Percentiles rank a stretch among this genome's conserved stretches.
Evolutionary conservation across 1,140 invertebrate genomes (phyloP).

Genomic region (Helicoverpa armigera): DNA sequence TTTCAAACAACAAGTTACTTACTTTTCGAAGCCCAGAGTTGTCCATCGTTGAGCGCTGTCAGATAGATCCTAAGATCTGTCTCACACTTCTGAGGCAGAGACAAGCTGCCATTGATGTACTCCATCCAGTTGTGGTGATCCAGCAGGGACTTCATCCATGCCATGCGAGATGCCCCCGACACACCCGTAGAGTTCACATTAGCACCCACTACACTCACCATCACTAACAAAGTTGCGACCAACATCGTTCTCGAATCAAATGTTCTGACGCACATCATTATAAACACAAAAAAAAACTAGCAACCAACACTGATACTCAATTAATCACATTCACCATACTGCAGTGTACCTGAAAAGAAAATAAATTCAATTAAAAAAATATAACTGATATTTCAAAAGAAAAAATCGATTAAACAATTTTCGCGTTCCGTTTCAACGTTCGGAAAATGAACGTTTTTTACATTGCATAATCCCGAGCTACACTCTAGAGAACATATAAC

Average conservation of each 20-base stretch:
- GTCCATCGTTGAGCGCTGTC: slow-evolving; percentile 86
- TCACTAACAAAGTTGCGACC: slow-evolving; percentile 69
- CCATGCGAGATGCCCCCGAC: slow-evolving; percentile 79
- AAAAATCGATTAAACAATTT: neutral
- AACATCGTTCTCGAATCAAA: slow-evolving; percentile 64
- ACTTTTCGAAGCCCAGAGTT: slow-evolving; percentile 91
- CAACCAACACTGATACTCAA: neutral
- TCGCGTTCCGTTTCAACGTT: neutral
- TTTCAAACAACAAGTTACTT: slow-evolving; percentile 72
- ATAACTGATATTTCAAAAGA: neutral
- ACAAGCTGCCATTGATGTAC: slow-evolving; percentile 76
- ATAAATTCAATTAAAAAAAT: slow-evolving; percentile 15
- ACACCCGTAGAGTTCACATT: slow-evolving; percentile 69
- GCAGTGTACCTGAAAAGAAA: slow-evolving; percentile 45
- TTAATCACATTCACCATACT: slow-evolving; percentile 34
- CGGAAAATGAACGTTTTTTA: slow-evolving; percentile 5
- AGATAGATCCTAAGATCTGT: slow-evolving; percentile 87
- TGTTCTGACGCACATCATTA: slow-evolving; percentile 57
- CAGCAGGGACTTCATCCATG: slow-evolving; percentile 89
- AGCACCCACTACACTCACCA: slow-evolving; percentile 79
- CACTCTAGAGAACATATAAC: slow-evolving; percentile 14
- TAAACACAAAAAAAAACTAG: neutral
- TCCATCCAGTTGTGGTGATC: slow-evolving; percentile 89
- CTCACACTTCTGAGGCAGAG: slow-evolving; percentile 84
- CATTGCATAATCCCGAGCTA: slow-evolving; percentile 10